Evolutionary conservation across 92 coral and sea anemone genomes (phyloP).

Genomic region (Palythoa grandis): DNA sequence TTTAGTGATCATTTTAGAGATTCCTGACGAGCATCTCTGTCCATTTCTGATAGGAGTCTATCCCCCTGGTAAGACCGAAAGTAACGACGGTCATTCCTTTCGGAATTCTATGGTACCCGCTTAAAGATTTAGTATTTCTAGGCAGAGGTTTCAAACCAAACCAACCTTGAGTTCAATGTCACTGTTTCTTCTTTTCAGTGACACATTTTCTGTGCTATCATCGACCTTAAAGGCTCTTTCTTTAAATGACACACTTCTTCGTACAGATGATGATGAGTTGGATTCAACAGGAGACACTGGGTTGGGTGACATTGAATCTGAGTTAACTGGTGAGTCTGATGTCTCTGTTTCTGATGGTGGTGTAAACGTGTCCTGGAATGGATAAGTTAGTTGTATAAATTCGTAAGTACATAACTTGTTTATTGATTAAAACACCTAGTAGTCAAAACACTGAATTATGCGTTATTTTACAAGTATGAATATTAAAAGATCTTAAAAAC

Average conservation of each 20-base stretch:
- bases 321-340: slow-evolving; percentile 82
- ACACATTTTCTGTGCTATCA: slow-evolving; percentile 42
- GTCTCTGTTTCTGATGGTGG: slow-evolving; percentile 93
- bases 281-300: slow-evolving; percentile 46
- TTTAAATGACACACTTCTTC: slow-evolving; percentile 93
- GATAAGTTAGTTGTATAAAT: neutral
- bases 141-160: neutral
- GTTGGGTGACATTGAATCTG: slow-evolving; percentile 61
- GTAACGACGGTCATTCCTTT: too few species aligned
- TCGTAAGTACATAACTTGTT: too few species aligned
- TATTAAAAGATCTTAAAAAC: too few species aligned
- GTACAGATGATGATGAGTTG: slow-evolving; percentile 64
- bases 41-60: too few species aligned
- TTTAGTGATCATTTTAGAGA: too few species aligned
- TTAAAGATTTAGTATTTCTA: neutral
- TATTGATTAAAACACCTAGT: too few species aligned
- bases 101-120: too few species aligned
- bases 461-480: too few species aligned
- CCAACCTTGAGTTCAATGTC: slow-evolving; percentile 88
- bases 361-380: slow-evolving; percentile 76
- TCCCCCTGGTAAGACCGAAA: too few species aligned
- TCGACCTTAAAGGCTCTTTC: slow-evolving; percentile 67
- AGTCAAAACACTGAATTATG: too few species aligned
- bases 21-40: too few species aligned
- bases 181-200: slow-evolving; percentile 81